Evolutionary conservation across 2,888 invertebrate genomes (phyloP).

Genomic region (Uropetala carovei): DNA sequence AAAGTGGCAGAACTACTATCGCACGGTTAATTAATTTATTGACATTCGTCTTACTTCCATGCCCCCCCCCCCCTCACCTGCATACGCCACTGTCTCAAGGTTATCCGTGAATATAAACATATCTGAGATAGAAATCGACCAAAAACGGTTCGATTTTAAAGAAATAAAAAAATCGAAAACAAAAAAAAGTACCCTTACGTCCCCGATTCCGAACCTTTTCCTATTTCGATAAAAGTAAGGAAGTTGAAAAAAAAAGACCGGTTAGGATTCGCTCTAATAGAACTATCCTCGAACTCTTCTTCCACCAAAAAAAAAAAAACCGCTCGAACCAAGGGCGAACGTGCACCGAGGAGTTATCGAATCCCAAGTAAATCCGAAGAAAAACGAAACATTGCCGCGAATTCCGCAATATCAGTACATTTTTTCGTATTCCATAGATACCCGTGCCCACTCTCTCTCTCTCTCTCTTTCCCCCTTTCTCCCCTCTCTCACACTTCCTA

Average conservation of each 20-base stretch:
- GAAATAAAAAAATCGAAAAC: neutral
- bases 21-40: no score
- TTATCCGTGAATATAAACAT: neutral
- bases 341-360: neutral
- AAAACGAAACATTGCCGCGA: neutral
- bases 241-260: neutral
- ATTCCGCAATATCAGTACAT: conserved; percentile 13
- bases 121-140: neutral
- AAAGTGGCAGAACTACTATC: no score
- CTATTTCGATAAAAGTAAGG: neutral
- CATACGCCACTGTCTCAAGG: no score
- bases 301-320: neutral
- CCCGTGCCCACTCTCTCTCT: neutral
- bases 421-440: conserved; percentile 19
- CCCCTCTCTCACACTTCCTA: neutral
- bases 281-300: neutral
- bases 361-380: neutral
- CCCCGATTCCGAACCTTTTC: neutral
- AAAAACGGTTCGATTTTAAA: neutral
- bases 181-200: neutral
- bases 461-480: neutral
- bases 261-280: neutral
- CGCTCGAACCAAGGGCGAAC: neutral
- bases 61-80: no score
- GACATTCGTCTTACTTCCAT: no score